phyloP scores from a whole-genome alignment of 2,888 invertebrate species.

The Andrena hattorfiana region DNA sequence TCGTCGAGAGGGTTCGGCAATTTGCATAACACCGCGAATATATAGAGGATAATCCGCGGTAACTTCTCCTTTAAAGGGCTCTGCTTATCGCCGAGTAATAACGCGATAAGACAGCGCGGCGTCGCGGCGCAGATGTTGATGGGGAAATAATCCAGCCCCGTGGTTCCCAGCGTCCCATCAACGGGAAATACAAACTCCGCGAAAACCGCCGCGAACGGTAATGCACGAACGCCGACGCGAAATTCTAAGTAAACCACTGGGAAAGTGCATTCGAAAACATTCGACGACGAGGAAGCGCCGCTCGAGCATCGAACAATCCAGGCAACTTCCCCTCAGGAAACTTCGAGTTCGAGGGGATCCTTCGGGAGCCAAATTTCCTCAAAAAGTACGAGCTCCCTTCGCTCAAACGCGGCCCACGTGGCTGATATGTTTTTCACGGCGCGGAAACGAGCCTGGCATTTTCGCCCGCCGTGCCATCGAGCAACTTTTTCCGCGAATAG shows the following conservation, averaged over 20 bases:
- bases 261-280: no score
- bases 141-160: slow-evolving; percentile 41
- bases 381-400: no score
- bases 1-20: slow-evolving; percentile 60
- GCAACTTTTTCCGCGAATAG: slow-evolving; percentile 19
- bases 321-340: no score
- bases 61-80: slow-evolving; percentile 59
- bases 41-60: slow-evolving; percentile 70
- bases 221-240: background rate
- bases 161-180: background rate
- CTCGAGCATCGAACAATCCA: no score
- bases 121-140: slow-evolving; percentile 24
- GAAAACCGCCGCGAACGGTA: background rate
- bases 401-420: no score
- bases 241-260: background rate
- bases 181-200: background rate
- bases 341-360: no score
- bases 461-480: background rate
- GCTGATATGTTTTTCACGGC: background rate
- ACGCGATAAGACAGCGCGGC: slow-evolving; percentile 58
- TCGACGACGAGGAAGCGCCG: no score
- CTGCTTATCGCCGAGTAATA: slow-evolving; percentile 69
- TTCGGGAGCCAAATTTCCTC: no score
- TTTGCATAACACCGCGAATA: slow-evolving; percentile 72
- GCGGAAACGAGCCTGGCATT: background rate